Evolutionary conservation across 2,888 invertebrate genomes (phyloP), one percentile per base, ranked within the genome.

Genomic region (Poecilobothrus nobilitatus): DNA sequence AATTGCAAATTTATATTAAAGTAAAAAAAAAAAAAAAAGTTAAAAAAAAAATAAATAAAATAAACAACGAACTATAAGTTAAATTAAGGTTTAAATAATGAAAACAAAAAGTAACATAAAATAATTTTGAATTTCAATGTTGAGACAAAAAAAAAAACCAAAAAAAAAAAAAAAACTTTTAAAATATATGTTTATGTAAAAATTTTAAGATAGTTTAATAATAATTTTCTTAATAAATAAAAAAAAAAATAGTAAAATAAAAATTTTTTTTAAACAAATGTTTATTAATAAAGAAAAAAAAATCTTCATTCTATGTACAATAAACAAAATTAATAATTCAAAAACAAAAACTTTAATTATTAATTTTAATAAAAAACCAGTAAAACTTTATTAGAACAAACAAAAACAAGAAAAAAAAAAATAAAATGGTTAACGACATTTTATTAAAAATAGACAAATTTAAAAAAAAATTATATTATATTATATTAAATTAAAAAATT

Each of bases 1-100:
- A 12, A 41, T 41, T 41, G 27, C 27, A 27, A n/a, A 27, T 27
- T 27, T 27, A 27, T 27, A 27, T 27, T 27, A 27, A 27, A 27
- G n/a, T n/a, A n/a, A n/a, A n/a, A n/a, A n/a, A n/a, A n/a, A n/a
- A n/a, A n/a, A n/a, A n/a, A n/a, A n/a, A n/a, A n/a, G n/a, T n/a
- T n/a, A n/a, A n/a, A n/a, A n/a, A n/a, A 37, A 37, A 37, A 37
- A 6, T 9, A 41, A 41, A 41, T 15, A 53, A 53, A 53, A 53
- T 53, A 53, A 53, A 53, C 53, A 53, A 53, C 53, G 53, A 53
- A 53, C 53, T 53, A 53, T 53, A 53, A 53, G 53, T 53, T 53
- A 53, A 53, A 53, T 53, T 53, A 18, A 53, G 53, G 2, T 2
- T 27, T 27, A 37, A 37, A 37, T 27, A 27, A 27, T 27, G 5